Evolutionary conservation across 2,797 vertebrate species (phyloP), one percentile per base, ranked within the genome.

Genomic region (Coccyzus lansbergi): DNA sequence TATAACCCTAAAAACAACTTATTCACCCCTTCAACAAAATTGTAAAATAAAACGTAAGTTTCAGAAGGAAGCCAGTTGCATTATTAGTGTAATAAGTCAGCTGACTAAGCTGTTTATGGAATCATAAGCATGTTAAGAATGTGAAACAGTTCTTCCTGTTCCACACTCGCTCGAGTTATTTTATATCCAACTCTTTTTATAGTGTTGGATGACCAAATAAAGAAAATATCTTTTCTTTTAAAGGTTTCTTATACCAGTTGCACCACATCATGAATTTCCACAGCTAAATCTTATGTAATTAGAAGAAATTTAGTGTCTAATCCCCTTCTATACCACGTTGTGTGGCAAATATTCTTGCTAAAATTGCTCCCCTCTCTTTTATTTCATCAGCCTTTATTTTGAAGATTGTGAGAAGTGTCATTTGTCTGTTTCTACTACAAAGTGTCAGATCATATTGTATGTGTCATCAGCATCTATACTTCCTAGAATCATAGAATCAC

Each of bases 71-170:
- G 69, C 15, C 42, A 72, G 38, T 7, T 65, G 29, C 48, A 42
- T 34, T 76, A 91, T 31, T 7, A 75, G 26, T 18, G 10, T 14
- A 88, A 1, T 33, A 88, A 79, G 8, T 70, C 60, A 62, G 44
- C 53, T 93, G 89, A 72, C 52, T 56, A 91, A 93, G 44, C 15
- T 86, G 55, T 81, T 92, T 76, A 70, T n/a, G 62, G 93, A 87
- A 93, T 80, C 53, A 11, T 10, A 93, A 91, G 59, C n/a, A 92
- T 17, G 42, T 36, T 69, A 79, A 88, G 65, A 96, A 95, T 59
- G 65, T 67, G 55, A 78, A 95, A 83, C 55, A 46, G 51, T 56
- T 93, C 63, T 63, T 91, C 48, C 68, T 69, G 60, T 71, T 55
- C 38, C 65, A 62, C 46, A 81, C 18, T 29, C 31, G 65, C 62